Evolutionary conservation across 2,888 invertebrate genomes (phyloP).

Genomic region (Cryptocephalus moraei): DNA sequence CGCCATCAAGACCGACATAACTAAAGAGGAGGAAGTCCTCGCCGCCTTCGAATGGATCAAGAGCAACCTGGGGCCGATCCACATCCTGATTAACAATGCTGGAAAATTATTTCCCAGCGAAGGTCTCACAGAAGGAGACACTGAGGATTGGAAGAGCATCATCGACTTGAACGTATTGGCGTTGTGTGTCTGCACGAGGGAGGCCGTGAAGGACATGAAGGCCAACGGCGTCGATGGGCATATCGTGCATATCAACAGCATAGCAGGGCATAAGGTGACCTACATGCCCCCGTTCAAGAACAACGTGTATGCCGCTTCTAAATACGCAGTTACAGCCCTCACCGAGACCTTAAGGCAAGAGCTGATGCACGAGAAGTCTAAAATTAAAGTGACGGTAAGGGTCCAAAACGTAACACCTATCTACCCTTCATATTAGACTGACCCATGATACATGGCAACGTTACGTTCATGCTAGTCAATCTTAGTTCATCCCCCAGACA

Average conservation of each 20-base stretch:
- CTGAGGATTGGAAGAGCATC: slow-evolving; percentile 15
- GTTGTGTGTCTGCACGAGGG: slow-evolving; percentile 21
- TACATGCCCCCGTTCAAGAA: slow-evolving; percentile 12
- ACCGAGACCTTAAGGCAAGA: slow-evolving; percentile 19
- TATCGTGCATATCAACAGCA: slow-evolving; percentile 26
- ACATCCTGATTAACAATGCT: slow-evolving; percentile 35
- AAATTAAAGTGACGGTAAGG: slow-evolving; percentile 12
- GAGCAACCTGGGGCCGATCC: slow-evolving; percentile 28
- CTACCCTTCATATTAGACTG: too few species aligned
- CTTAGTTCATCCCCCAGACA: too few species aligned
- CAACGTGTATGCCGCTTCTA: slow-evolving; percentile 19
- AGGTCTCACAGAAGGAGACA: slow-evolving; percentile 19
- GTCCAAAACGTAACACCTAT: too few species aligned
- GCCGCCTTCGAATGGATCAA: slow-evolving; percentile 29
- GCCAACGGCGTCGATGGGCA: slow-evolving; percentile 23
- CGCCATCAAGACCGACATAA: slow-evolving; percentile 29
- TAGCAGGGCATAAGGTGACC: slow-evolving; percentile 21
- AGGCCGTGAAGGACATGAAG: slow-evolving; percentile 24
- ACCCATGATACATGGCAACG: too few species aligned
- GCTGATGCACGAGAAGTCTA: slow-evolving; percentile 9
- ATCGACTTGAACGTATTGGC: slow-evolving; percentile 17
- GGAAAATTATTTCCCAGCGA: slow-evolving; percentile 6
- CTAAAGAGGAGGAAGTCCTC: slow-evolving; percentile 28
- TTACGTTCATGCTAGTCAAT: too few species aligned
- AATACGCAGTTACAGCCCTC: slow-evolving; percentile 19